Percentiles rank a stretch among this genome's conserved stretches.
phyloP scores from a whole-genome alignment of 2,113 vertebrate genomes.

The Dermatemys mawii region DNA sequence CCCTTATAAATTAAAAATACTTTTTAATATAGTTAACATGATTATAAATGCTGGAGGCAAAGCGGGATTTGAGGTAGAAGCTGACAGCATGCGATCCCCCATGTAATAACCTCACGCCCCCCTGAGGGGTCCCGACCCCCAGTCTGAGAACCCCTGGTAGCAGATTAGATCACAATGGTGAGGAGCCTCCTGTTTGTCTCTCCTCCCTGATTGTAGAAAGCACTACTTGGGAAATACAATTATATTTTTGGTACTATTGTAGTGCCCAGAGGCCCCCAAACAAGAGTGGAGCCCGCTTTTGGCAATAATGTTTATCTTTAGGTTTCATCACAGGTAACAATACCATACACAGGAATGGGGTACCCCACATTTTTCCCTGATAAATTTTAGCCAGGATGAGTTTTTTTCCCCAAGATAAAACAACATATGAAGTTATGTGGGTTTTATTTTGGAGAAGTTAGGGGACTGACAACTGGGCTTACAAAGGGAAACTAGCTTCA shows the following conservation, averaged over 20 bases:
- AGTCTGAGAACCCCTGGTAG: not conserved
- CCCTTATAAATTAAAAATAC: no score
- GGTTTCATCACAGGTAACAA: not conserved
- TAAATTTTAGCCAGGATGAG: not conserved
- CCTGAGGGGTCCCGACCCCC: no score
- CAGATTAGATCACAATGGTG: fast-evolving
- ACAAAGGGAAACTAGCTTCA: not conserved
- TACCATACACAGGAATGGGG: not conserved
- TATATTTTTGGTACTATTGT: not conserved
- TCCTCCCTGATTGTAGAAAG: not conserved
- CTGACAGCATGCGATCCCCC: no score
- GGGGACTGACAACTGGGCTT: not conserved
- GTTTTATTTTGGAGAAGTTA: not conserved
- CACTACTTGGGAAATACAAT: not conserved
- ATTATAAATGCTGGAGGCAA: no score
- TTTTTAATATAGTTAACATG: no score
- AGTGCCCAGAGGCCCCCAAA: not conserved
- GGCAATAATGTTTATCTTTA: not conserved
- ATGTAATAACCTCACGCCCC: no score
- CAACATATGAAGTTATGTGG: not conserved
- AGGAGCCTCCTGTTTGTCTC: not conserved
- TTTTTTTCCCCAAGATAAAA: not conserved
- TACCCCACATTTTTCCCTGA: not conserved
- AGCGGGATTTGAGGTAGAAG: no score
- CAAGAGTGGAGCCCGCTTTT: not conserved